These are phyloP conservation scores for Oegoconia quadripuncta DNA, from an alignment of 2,888 invertebrate species.

Conservation along the genomic window DNA sequence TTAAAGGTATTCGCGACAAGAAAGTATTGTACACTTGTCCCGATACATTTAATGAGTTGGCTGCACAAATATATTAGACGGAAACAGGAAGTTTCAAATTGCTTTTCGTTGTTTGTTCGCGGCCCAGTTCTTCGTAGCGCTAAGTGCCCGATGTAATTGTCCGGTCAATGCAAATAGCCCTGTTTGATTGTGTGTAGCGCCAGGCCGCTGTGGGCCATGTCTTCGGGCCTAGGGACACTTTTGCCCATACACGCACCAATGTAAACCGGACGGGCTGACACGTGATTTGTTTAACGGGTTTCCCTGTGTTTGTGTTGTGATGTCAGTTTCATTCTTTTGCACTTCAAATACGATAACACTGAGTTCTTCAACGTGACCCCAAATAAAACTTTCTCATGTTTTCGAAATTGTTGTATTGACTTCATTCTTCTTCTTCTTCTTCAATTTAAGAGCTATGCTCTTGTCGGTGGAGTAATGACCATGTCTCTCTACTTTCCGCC, in stretches of 20 bases:
- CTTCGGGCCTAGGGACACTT: conserved; percentile 35
- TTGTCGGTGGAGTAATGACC: no score
- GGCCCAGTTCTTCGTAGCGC: conserved; percentile 67
- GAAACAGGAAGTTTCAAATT: conserved; percentile 77
- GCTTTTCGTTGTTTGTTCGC: conserved; percentile 71
- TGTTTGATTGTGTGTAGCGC: conserved; percentile 43
- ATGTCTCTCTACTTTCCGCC: no score
- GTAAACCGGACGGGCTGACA: conserved; percentile 34
- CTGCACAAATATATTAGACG: conserved; percentile 52
- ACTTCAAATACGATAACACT: conserved; percentile 12
- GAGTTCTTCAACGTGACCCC: not conserved
- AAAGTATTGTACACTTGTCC: conserved; percentile 8
- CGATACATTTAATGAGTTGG: conserved; percentile 41
- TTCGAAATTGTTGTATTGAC: not conserved
- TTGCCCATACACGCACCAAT: conserved; percentile 28
- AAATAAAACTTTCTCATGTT: conserved; percentile 1
- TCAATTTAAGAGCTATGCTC: no score
- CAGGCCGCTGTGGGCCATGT: conserved; percentile 29
- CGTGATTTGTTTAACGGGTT: conserved; percentile 49
- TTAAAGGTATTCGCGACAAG: no score
- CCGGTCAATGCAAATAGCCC: conserved; percentile 66
- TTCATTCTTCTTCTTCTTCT: no score
- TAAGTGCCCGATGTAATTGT: conserved; percentile 76
- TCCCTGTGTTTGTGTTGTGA: conserved; percentile 33
- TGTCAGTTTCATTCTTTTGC: conserved; percentile 23